Conservation (phyloP, 2,113 vertebrate species). For the Microtus richardsoni region DNA sequence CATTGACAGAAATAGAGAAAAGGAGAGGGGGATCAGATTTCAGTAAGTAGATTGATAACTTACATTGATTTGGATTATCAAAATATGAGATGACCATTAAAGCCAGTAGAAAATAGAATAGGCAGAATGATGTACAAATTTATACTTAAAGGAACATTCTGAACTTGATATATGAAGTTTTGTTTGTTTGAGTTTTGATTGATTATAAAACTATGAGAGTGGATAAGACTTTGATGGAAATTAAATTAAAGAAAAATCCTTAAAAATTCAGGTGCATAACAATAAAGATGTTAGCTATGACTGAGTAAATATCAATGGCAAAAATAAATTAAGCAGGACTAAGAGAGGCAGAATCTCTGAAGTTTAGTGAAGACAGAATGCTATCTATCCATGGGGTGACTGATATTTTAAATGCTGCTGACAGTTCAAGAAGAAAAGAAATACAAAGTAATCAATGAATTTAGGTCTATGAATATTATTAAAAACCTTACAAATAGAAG, state of each 20-base stretch:
- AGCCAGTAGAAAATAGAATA: background rate
- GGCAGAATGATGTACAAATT: background rate
- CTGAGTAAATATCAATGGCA: background rate
- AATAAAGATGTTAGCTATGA: background rate
- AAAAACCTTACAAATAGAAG: background rate
- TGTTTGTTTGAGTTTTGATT: background rate
- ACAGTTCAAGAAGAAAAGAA: background rate
- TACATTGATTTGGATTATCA: background rate
- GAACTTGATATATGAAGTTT: background rate
- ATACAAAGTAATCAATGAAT: background rate
- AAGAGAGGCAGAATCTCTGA: background rate
- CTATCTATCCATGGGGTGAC: background rate
- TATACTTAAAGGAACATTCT: background rate
- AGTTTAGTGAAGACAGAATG: background rate
- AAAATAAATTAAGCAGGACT: background rate
- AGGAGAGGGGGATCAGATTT: background rate
- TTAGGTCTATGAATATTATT: background rate
- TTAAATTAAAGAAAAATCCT: background rate
- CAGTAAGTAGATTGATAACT: background rate
- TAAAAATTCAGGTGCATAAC: background rate
- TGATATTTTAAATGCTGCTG: too few species aligned
- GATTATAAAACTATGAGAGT: background rate
- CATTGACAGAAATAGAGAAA: background rate
- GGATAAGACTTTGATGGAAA: background rate
- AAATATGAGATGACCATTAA: background rate